Conservation (phyloP, 2,113 vertebrate genomes). For the Rhynchomys soricoides region DNA sequence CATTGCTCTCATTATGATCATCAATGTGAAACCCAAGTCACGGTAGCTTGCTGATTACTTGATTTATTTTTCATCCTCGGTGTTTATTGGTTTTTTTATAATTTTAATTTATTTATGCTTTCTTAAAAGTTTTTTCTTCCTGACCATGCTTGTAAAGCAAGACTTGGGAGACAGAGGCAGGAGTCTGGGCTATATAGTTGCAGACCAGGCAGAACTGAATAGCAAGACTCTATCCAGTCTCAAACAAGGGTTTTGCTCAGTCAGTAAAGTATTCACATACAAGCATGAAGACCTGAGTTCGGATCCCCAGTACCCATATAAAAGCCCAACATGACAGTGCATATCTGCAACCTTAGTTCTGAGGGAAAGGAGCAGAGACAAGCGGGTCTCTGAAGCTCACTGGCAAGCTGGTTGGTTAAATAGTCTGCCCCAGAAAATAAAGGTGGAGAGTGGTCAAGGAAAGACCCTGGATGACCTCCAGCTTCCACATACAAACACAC, state of each 20-base stretch:
- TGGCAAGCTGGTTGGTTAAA: background rate
- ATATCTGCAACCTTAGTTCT: background rate
- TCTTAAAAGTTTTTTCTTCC: background rate
- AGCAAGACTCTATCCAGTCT: background rate
- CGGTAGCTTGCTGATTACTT: no score
- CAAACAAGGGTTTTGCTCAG: background rate
- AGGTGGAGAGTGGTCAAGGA: background rate
- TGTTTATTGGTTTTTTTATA: background rate
- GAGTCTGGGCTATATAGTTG: background rate
- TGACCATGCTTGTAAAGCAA: background rate
- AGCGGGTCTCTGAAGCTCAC: background rate
- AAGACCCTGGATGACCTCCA: background rate
- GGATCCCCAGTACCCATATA: background rate
- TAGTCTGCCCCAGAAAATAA: background rate
- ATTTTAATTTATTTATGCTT: background rate
- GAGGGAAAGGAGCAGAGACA: background rate
- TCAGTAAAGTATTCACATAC: background rate
- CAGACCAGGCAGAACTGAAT: background rate
- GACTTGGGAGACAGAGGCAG: background rate
- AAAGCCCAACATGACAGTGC: background rate
- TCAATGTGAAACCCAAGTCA: background rate
- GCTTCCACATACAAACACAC: background rate
- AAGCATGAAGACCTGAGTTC: background rate
- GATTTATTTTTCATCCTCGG: background rate
- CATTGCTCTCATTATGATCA: fast-evolving